Evolutionary conservation across 2,113 vertebrate genomes (phyloP).

Genomic region (Ursus arctos): DNA sequence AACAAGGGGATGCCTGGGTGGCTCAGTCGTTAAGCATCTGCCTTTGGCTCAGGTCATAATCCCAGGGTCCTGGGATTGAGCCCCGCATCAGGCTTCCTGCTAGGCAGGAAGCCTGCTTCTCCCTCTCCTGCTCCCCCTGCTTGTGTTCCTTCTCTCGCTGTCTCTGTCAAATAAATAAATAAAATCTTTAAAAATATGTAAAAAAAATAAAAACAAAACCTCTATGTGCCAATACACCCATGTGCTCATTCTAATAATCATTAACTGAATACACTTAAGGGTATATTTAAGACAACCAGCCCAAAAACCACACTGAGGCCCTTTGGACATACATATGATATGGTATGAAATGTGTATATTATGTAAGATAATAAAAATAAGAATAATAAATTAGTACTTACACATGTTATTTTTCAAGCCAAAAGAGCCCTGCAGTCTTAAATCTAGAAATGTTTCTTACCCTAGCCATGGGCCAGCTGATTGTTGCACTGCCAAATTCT

Average conservation of each 20-base stretch:
- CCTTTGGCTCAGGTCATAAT: too few relatives aligned
- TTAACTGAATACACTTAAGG: neutral
- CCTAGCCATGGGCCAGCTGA: neutral
- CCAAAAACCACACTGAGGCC: neutral
- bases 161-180: too few relatives aligned
- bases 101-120: too few relatives aligned
- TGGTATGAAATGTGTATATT: neutral
- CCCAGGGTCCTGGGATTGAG: too few relatives aligned
- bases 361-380: neutral
- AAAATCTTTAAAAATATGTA: too few relatives aligned
- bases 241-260: conserved; percentile 15
- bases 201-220: too few relatives aligned
- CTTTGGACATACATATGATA: neutral
- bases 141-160: too few relatives aligned
- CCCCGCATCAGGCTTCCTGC: too few relatives aligned
- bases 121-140: too few relatives aligned
- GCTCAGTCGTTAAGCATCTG: too few relatives aligned
- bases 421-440: neutral
- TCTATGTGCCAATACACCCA: neutral
- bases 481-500: conserved; percentile 50
- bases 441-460: conserved; percentile 27
- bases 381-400: neutral
- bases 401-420: conserved; percentile 35
- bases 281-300: neutral
- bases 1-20: too few relatives aligned